Evolutionary conservation across 1,140 invertebrate species (phyloP), one percentile per base, ranked within the genome.

Genomic region (Papilio aristodemus): DNA sequence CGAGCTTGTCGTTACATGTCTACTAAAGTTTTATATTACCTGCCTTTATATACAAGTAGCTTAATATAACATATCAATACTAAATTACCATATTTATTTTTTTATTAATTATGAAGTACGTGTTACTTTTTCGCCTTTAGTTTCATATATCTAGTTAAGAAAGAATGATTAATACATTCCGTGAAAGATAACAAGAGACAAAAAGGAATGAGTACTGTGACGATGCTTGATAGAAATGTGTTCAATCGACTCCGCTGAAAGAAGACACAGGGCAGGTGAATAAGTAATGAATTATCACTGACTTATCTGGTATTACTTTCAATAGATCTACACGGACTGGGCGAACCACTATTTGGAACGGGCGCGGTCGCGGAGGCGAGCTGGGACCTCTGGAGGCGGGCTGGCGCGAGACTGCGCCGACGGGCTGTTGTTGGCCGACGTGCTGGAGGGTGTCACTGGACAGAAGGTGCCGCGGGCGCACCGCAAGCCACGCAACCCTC

Each of bases 331-430:
- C 89, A 98, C 97, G 25, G 97, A 98, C 90, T 99, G 98, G 98
- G 97, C 97, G 25, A 99, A 99, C 92, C 97, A 99, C 84, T 99
- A 99, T 88, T 90, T 99, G 92, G 97, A 98, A 88, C 97, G 97
- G 84, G 95, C 95, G 38, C 94, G 96, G 67, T 97, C 95, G 70
- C 96, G 97, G 76, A 94, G 95, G 68, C 94, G 96, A 73, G 97
- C 98, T 67, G 94, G 94, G 68, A 96, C 97, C 86, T 92, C 90
- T 8, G 94, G 94, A 62, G 96, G 97, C 88, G 92, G 92, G 13
- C 93, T 99, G 36, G 97, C 97, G 58, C 93, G 94, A 41, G 98
- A 99, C 89, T 95, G 98, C 80, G 95, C 95, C 11, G 98, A 99
- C 93, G 98, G 97, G 10, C 94, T 98, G 7, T 92, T 98, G 4